Evolutionary conservation across 1,140 invertebrate genomes (phyloP).

Genomic region (Mamestra configurata): DNA sequence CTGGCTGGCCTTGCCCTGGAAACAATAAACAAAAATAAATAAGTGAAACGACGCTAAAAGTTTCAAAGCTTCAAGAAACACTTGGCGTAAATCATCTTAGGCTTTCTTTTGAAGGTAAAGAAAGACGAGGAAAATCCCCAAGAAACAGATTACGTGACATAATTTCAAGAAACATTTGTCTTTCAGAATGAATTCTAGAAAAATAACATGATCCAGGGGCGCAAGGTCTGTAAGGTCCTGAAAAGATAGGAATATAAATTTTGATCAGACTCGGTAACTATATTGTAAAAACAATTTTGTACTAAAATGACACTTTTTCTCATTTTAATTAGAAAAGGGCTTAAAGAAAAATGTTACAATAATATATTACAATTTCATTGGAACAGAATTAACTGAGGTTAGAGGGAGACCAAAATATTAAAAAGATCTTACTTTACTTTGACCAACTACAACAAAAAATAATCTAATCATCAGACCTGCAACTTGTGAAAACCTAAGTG

Average conservation of each 20-base stretch:
- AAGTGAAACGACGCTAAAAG: background rate
- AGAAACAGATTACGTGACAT: too few relatives aligned
- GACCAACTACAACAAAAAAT: too few relatives aligned
- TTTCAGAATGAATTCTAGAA: slow-evolving; percentile 4
- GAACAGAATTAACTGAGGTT: background rate
- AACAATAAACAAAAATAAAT: background rate
- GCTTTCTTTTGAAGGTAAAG: background rate
- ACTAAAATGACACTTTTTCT: slow-evolving; percentile 1
- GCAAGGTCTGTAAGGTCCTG: slow-evolving; percentile 50
- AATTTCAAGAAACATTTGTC: too few relatives aligned
- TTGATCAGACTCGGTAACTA: background rate
- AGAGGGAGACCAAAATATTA: too few relatives aligned
- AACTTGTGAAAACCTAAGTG: too few relatives aligned
- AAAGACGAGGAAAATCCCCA: background rate
- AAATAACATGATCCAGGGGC: slow-evolving; percentile 12
- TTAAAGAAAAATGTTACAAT: background rate
- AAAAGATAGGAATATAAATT: background rate
- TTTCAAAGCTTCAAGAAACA: too few relatives aligned
- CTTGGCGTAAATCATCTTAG: background rate
- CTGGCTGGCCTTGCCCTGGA: slow-evolving; percentile 27
- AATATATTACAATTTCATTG: background rate
- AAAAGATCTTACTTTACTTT: too few relatives aligned
- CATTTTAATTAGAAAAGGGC: background rate
- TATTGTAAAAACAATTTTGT: background rate
- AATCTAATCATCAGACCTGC: too few relatives aligned